Base-by-base conservation (phyloP, 2,888 invertebrate species). In the Chelonus formosanus region DNA sequence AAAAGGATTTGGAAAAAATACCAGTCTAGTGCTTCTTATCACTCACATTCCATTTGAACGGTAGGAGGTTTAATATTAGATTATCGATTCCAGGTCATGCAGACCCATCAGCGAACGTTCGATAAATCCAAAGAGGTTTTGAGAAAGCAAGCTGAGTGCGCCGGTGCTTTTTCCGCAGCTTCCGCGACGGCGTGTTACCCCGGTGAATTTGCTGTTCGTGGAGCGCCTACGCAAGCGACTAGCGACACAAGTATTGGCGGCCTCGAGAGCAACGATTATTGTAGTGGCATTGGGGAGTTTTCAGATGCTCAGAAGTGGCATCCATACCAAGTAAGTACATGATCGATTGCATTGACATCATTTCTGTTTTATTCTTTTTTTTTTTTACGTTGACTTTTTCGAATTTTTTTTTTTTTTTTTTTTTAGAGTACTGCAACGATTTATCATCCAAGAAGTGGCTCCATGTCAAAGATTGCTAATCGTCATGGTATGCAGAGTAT, bases 291-390 rank as follows among this genome's bases (percentile, higher is more conserved):
- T 55, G 74, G 68, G 43, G 84, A 83, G 67, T 79, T 80, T 62
- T 62, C 76, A 63, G 84, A 83, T 7, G 77, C 77, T 3, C 84
- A 83, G 69, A 84, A 84, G 67, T 84, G 84, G 84, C 82, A 83
- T 71, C 83, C 83, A 71, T 84, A 84, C 79, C 84, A 84, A 75
- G 83, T 84, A 74, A 70, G 70, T 66, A 52, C 40, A n/a, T 44
- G 56, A 57, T 66, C 57, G 66, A 62, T 67, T 36, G 40, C 57
- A 67, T 66, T 61, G 61, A 66, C 65, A 66, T 60, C 10, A 48
- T 66, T 65, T 53, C 40, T 5, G 36, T 48, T 8, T 43, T 61
- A 32, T 35, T 47, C 40, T 45, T 52, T 48, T 44, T 34, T 40
- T 45, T 45, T 54, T 44, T 54, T 34, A 20, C 31, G 31, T 50